Evolutionary conservation across 2,797 vertebrate species (phyloP), one percentile per base, ranked within the genome.

Genomic region (Coendou prehensilis): DNA sequence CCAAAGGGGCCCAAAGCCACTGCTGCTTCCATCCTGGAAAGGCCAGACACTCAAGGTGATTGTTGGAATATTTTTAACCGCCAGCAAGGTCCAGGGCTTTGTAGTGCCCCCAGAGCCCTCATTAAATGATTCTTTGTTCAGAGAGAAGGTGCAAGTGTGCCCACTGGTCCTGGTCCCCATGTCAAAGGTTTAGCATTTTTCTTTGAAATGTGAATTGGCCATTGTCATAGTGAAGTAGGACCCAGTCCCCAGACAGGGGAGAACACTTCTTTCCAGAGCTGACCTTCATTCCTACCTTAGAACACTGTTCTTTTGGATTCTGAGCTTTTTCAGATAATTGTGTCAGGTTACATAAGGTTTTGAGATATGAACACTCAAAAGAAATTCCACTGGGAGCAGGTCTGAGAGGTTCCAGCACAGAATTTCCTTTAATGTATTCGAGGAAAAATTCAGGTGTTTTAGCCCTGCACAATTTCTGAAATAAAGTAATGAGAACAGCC

Each of bases 311-410:
- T 95, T 95, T 95, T 79, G 91, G 90, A 96, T 87, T 86, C 79
- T 0, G 6, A 96, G 94, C 56, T 87, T 97, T 97, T 97, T 81
- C 79, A 93, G 96, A 94, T 96, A 95, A 97, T 83, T 95, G 97
- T 96, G 94, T 97, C 82, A 82, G 94, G 94, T 97, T 97, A 95
- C 85, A 89, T 96, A 97, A 95, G 90, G 93, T 90, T 93, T 80
- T 33, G 28, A 90, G 97, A 96, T 92, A 83, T 9, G 94, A 94
- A 73, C 57, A 54, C 80, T 97, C 97, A 95, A 96, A 96, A 88
- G 82, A 97, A 97, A 96, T 95, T 93, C 92, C 50, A 1, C 82
- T 59, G 90, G 92, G 95, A 95, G 75, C 85, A 92, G 84, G 81
- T 54, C 86, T 82, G 81, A 96, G 95, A 96, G 69, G 91, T 88